These are phyloP conservation scores for Psilopogon haemacephalus DNA, from an alignment of 2,113 vertebrate species.

Conservation along the genomic window DNA sequence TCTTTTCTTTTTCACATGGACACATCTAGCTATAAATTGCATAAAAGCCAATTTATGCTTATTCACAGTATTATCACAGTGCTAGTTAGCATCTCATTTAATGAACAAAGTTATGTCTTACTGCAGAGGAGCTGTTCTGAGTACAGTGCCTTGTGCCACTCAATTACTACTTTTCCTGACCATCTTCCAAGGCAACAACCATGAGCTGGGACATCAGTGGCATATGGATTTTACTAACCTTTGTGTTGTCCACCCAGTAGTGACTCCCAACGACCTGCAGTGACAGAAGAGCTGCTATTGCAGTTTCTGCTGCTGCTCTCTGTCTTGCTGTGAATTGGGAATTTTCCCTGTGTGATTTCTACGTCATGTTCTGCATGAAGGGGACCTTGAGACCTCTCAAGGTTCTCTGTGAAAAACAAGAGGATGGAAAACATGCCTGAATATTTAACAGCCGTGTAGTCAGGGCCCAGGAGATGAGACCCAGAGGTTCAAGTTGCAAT, in stretches of 20 bases:
- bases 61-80: not conserved
- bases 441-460: not conserved
- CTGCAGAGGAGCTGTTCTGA: not conserved
- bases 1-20: not conserved
- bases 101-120: not conserved
- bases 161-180: not conserved
- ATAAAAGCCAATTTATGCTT: not conserved
- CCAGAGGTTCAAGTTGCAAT: not conserved
- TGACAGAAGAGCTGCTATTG: accelerated
- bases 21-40: not conserved
- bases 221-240: not conserved
- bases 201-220: not conserved
- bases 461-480: not conserved
- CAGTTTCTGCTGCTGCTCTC: not conserved
- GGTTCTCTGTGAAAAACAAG: constrained; percentile 10
- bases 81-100: not conserved
- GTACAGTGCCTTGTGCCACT: not conserved
- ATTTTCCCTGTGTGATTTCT: not conserved
- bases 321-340: not conserved
- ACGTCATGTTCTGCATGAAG: not conserved
- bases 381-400: not conserved
- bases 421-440: not conserved
- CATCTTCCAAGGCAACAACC: not conserved
- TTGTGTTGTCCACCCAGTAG: not conserved
- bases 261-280: not conserved